Evolutionary conservation across 2,888 invertebrate genomes (phyloP), one percentile per base, ranked within the genome.

Genomic region (Corbicula japonica): DNA sequence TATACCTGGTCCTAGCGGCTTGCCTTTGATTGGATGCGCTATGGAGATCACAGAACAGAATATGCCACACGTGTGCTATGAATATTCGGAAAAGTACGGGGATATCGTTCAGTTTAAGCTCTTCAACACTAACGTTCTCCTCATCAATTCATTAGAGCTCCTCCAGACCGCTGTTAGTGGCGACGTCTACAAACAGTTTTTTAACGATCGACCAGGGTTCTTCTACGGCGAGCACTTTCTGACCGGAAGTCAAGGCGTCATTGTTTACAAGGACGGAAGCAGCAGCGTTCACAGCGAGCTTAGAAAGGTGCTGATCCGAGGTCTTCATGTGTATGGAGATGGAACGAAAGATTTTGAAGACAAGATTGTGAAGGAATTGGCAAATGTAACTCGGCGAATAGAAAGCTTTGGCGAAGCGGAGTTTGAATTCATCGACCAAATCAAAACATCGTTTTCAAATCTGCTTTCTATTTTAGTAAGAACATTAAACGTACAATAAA

Each of bases 271-370:
- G 15, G 50, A 50, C 4, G 50, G 50, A 50, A 26, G 8, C 23
- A 15, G 23, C 3, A 23, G 50, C 15, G 50, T 50, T 4, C 50
- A 50, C 18, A 52, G 56, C 15, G 54, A 63, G 21, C 41, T 72
- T 2, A 26, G 62, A 21, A 72, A 72, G 35, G 46, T 32, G 18
- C 26, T 72, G 2, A 54, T 46, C 6, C 35, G 32, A 30, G 71
- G 54, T 6, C 41, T 72, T 4, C 62, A 72, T n/a, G 52, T 72
- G 21, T 54, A 54, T 38, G 71, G 71, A 0, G 71, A 72, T 15
- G 71, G 71, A 5, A 63, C 41, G 2, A 63, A 62, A 44, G 50
- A 72, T 1, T 62, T 72, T 54, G 71, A 71, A 52, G 62, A 48
- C 32, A 28, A 21, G 26, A 15, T 54, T 10, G 30, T 30, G 5